Percentiles rank a stretch among this genome's conserved stretches.
These are phyloP conservation scores for Lochmaea crataegi DNA, from an alignment of 2,888 invertebrate species.

Conservation along the genomic window DNA sequence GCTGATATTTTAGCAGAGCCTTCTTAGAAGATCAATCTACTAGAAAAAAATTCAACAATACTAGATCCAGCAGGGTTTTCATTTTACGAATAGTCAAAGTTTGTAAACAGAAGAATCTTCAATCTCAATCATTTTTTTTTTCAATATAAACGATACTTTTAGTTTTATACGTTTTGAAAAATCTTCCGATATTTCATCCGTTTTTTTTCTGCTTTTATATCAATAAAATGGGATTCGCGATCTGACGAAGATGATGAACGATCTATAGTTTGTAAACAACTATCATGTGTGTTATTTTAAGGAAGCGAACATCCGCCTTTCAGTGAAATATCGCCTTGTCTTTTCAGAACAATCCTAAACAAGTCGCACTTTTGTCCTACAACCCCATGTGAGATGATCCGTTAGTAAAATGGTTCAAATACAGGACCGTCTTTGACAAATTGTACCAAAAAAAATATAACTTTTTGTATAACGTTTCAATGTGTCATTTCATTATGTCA, in stretches of 20 bases:
- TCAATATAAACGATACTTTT: neutral
- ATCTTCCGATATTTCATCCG: slow-evolving; percentile 24
- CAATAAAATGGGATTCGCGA: slow-evolving; percentile 49
- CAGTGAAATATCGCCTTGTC: slow-evolving; percentile 65
- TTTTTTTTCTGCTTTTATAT: slow-evolving; percentile 19
- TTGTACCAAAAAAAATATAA: neutral
- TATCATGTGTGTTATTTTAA: slow-evolving; percentile 64
- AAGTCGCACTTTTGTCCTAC: slow-evolving; percentile 64
- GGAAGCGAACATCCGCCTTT: slow-evolving; percentile 65
- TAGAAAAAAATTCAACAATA: too few species aligned
- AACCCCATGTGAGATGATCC: slow-evolving; percentile 62
- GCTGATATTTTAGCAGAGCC: too few species aligned
- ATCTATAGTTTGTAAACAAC: slow-evolving; percentile 58
- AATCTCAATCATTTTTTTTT: neutral
- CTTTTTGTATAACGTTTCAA: too few species aligned
- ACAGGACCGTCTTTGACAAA: slow-evolving; percentile 37
- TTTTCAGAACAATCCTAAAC: slow-evolving; percentile 62
- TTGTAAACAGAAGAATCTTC: too few species aligned
- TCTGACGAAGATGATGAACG: slow-evolving; percentile 62
- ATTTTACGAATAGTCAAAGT: too few species aligned
- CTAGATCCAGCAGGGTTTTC: too few species aligned
- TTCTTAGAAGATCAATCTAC: too few species aligned
- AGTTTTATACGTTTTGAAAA: neutral
- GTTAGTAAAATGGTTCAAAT: slow-evolving; percentile 59
- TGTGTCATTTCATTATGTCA: too few species aligned